These are phyloP conservation scores for Paramormyrops hopkinsi DNA, from an alignment of 2,797 vertebrate species.

Conservation along the genomic window DNA sequence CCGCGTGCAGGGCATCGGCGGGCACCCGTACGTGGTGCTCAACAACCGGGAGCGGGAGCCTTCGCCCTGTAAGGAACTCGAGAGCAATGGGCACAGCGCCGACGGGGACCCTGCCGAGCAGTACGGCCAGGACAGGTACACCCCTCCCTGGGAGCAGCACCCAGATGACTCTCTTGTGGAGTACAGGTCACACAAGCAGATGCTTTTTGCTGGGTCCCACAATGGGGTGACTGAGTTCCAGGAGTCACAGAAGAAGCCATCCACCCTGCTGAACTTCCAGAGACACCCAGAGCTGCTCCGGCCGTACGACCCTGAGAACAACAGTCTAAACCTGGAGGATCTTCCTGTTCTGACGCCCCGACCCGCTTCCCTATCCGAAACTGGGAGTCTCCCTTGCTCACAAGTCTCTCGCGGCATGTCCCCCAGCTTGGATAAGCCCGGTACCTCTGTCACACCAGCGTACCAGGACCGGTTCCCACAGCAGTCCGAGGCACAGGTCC, in stretches of 20 bases:
- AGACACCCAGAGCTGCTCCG: slow-evolving; percentile 84
- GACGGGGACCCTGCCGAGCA: slow-evolving; percentile 51
- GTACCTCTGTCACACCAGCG: slow-evolving; percentile 13
- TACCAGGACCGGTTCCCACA: slow-evolving; percentile 43
- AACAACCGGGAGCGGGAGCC: slow-evolving; percentile 79
- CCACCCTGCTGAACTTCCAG: slow-evolving; percentile 79
- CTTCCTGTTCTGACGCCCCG: slow-evolving; percentile 48
- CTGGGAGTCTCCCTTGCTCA: slow-evolving; percentile 41
- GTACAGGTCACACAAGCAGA: slow-evolving; percentile 61
- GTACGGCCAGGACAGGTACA: slow-evolving; percentile 58
- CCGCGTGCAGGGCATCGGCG: slow-evolving; percentile 93
- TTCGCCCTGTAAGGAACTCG: slow-evolving; percentile 46
- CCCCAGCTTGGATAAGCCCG: slow-evolving; percentile 47
- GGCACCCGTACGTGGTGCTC: slow-evolving; percentile 93
- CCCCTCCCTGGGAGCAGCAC: slow-evolving; percentile 46
- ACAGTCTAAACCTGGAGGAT: slow-evolving; percentile 55
- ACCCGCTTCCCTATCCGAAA: slow-evolving; percentile 43
- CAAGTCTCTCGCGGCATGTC: slow-evolving; percentile 32
- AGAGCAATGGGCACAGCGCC: slow-evolving; percentile 51
- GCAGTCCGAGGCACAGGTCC: slow-evolving; percentile 38
- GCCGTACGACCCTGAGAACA: slow-evolving; percentile 81
- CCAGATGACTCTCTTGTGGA: slow-evolving; percentile 65
- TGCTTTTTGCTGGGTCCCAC: slow-evolving; percentile 50
- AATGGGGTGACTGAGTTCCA: slow-evolving; percentile 49
- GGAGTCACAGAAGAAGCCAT: slow-evolving; percentile 55